Evolutionary conservation across 2,113 vertebrate genomes (phyloP), one percentile per base, ranked within the genome.

Genomic region (Brachypteracias leptosomus): DNA sequence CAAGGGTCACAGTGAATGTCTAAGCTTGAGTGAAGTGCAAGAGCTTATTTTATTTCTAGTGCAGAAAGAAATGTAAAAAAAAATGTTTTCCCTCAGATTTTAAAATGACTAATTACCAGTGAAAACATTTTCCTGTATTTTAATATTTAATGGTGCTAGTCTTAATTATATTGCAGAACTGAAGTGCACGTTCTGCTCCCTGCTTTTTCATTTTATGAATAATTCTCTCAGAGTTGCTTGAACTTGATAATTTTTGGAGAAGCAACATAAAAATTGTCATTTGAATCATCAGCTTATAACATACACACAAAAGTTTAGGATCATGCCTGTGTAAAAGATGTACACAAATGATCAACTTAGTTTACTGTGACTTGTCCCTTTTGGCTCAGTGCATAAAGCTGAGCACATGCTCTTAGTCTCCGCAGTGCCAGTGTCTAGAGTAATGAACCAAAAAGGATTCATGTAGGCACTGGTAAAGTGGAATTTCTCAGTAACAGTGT

Each of bases 41-140:
- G 3, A 83, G 21, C 67, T 87, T 75, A 31, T 79, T 95, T 94
- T 88, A 82, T 54, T 88, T 80, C 55, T 72, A 22, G 19, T 62
- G 35, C 46, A 84, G 65, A 78, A 90, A 55, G 42, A 80, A 74
- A 77, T 67, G 54, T 73, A 38, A 38, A 79, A 74, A 87, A 59
- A 68, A 61, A 47, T 16, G 26, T 85, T 91, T 89, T 51, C 11
- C n/a, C 33, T 92, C 66, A 54, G 70, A 92, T 96, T 95, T 85
- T 66, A 49, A 92, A 93, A 82, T 87, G 0, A 78, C 51, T 95
- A 84, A 96, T 95, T 93, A 93, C 10, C n/a, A 93, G 46, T 79
- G 84, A 93, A 95, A 97, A 94, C 96, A 94, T 94, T 92, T 94
- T 92, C 70, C 86, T 79, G 6, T 68, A 51, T 90, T 93, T 97